Evolutionary conservation across 2,797 vertebrate genomes (phyloP).

Genomic region (Molossus alvarezi): DNA sequence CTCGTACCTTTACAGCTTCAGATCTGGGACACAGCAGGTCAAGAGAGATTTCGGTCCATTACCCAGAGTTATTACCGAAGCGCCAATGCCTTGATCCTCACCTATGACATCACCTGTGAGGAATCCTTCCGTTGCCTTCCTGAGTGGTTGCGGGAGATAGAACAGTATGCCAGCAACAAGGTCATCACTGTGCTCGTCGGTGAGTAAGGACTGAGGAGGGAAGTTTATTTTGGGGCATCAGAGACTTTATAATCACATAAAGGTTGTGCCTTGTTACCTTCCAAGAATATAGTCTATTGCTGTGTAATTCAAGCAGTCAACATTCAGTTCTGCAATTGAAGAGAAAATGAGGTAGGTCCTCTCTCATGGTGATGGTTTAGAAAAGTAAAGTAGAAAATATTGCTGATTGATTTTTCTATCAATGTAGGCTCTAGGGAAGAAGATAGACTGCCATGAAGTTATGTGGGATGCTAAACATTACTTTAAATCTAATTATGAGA

Average conservation of each 20-base stretch:
- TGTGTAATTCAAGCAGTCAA: background rate
- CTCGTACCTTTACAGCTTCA: conserved; percentile 93
- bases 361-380: conserved; percentile 5
- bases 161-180: conserved; percentile 99
- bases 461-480: conserved; percentile 27
- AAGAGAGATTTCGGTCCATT: conserved; percentile 99
- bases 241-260: background rate
- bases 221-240: fast-evolving
- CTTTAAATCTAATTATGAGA: background rate
- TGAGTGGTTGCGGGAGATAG: conserved; percentile 99
- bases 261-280: background rate
- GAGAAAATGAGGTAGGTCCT: conserved; percentile 66
- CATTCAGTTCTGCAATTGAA: conserved; percentile 39
- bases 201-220: conserved; percentile 87
- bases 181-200: conserved; percentile 99
- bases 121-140: conserved; percentile 99
- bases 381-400: conserved; percentile 66
- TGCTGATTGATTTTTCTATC: conserved; percentile 70
- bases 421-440: background rate
- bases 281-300: background rate
- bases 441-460: background rate
- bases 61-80: conserved; percentile 99
- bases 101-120: conserved; percentile 99
- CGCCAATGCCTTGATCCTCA: conserved; percentile 98
- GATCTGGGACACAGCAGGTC: conserved; percentile 99